Conservation (phyloP, 2,113 vertebrate genomes). For the Microtus ochrogaster region DNA sequence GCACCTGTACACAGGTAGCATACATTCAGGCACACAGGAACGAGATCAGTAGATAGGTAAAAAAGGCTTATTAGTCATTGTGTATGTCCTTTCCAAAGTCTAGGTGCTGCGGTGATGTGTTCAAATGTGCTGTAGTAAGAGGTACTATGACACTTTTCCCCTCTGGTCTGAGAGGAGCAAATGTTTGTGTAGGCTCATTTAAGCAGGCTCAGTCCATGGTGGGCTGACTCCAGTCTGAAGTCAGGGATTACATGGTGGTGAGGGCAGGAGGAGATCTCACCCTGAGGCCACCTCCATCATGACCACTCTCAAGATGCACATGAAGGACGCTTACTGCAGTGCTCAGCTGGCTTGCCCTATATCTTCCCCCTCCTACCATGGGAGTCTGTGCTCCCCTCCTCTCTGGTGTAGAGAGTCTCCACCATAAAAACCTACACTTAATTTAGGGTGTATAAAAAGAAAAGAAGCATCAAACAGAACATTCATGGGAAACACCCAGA, state of each 20-base stretch:
- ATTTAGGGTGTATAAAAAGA: neutral
- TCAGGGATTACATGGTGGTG: too few relatives aligned
- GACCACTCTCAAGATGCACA: rapidly evolving
- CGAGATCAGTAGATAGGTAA: too few relatives aligned
- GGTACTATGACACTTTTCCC: neutral
- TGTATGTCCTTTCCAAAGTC: neutral
- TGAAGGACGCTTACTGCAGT: neutral
- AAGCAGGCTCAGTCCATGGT: neutral
- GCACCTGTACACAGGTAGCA: neutral
- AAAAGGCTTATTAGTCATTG: neutral
- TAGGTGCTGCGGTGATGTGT: neutral
- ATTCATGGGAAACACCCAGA: neutral
- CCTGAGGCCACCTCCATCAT: rapidly evolving
- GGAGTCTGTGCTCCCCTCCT: neutral
- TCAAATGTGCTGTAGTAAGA: neutral
- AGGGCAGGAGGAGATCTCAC: neutral
- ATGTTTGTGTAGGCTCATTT: neutral
- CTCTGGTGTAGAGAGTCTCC: neutral
- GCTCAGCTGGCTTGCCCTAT: neutral
- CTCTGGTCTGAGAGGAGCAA: neutral
- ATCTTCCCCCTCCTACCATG: neutral
- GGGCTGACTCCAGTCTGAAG: neutral
- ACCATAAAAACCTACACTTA: neutral
- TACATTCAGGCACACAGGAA: neutral
- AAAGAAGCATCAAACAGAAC: neutral